Conservation (phyloP, 2,888 invertebrate species). For the Nomada goodeniana region DNA sequence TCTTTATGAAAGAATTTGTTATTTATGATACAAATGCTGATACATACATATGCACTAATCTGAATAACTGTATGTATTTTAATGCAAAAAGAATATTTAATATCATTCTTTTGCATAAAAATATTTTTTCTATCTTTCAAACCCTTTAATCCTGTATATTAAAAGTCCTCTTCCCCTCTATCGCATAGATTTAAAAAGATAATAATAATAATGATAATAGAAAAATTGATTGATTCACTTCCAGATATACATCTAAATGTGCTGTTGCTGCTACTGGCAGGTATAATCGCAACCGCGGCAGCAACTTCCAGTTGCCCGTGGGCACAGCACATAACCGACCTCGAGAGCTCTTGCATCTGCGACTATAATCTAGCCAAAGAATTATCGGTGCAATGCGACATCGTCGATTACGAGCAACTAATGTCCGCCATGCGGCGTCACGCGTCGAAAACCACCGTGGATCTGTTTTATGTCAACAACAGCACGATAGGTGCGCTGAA, state of each 20-base stretch:
- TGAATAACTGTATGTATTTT: background rate
- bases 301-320: slow-evolving; percentile 92
- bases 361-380: slow-evolving; percentile 94
- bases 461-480: slow-evolving; percentile 95
- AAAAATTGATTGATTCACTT: slow-evolving; percentile 17
- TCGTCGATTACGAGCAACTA: slow-evolving; percentile 92
- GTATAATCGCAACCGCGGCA: slow-evolving; percentile 57
- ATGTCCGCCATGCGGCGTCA: slow-evolving; percentile 90
- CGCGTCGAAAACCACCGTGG: slow-evolving; percentile 88
- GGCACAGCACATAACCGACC: slow-evolving; percentile 88
- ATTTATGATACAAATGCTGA: too few species aligned
- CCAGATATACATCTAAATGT: slow-evolving; percentile 40
- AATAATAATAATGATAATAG: background rate
- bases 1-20: too few species aligned
- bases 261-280: slow-evolving; percentile 68
- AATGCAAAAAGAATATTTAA: background rate
- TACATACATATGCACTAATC: too few species aligned
- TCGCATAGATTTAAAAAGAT: background rate
- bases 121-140: too few species aligned
- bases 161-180: background rate
- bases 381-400: slow-evolving; percentile 95
- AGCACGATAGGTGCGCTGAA: slow-evolving; percentile 90
- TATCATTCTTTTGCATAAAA: background rate
- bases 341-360: slow-evolving; percentile 94
- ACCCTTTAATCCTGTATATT: too few species aligned